Evolutionary conservation across 2,113 vertebrate genomes (phyloP).

Genomic region (Oreamnos americanus): DNA sequence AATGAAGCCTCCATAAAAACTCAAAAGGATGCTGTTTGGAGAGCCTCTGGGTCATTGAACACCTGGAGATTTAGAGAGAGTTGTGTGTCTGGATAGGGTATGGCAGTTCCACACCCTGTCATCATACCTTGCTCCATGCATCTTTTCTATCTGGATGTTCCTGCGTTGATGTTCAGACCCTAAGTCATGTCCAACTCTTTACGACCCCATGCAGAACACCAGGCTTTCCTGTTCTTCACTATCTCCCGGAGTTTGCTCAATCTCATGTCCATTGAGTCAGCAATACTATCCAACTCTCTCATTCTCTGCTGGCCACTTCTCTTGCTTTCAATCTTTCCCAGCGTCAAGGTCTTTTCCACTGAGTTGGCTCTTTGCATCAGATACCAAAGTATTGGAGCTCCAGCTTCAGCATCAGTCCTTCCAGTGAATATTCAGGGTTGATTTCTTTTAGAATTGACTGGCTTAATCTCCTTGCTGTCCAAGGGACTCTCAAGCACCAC

Average conservation of each 20-base stretch:
- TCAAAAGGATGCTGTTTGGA: not conserved
- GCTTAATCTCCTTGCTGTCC: not conserved
- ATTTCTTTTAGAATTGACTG: not conserved
- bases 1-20: not conserved
- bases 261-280: not conserved
- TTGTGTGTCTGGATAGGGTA: not conserved
- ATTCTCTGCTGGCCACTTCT: not conserved
- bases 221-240: not conserved
- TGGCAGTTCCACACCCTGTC: not conserved
- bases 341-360: not conserved
- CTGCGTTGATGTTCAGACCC: rapidly evolving
- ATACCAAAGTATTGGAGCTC: not conserved
- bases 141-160: not conserved
- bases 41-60: not conserved
- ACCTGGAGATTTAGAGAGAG: not conserved
- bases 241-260: not conserved
- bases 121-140: not conserved
- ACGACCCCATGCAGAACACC: not conserved
- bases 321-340: not conserved
- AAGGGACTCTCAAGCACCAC: not conserved
- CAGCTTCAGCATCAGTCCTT: not conserved
- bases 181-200: not conserved
- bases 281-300: not conserved
- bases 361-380: not conserved
- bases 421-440: not conserved